Base-by-base conservation (phyloP, 2,888 invertebrate genomes). In the Sympetrum striolatum region DNA sequence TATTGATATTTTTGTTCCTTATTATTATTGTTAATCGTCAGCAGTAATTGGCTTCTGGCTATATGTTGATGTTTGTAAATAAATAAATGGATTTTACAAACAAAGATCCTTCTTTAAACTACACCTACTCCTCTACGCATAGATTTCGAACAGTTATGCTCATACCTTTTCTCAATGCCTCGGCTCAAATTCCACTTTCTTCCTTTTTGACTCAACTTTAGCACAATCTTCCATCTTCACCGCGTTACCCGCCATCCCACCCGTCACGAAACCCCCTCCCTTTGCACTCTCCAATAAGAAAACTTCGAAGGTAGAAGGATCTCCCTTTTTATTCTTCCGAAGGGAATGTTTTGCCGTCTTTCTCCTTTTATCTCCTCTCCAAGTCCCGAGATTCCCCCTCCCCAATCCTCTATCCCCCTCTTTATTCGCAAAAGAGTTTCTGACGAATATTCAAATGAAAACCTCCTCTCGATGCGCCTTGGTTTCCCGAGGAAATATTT, bases 391-490 rank as follows among this genome's bases (percentile, higher is more conserved):
- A 12, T n/a, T 82, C 10, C 44, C 35, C 44, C 8, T 44, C 44
- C 6, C 6, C 6, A 44, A 44, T 18, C 2, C 58, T 18, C 0
- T 31, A 18, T 35, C 35, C 15, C 58, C 31, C 82, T 25, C 31
- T 25, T 53, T n/a, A 15, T 31, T 82, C 22, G 18, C 80, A 4
- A 37, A 31, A 64, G 25, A 39, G 44, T 44, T 81, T 81, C 31
- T 48, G 48, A 81, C 39, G 44, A 82, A 58, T 82, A 58, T 58
- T 82, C 82, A 82, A 58, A 82, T 82, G 82, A 82, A n/a, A 82
- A 53, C 53, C 53, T 35, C 53, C 35, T 73, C 31, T 35, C 25
- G 35, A 6, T 82, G 48, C 39, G 39, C 39, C 35, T 18, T 37
- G 64, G 39, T 80, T 37, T 39, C 18, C 37, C 53, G 53, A 53